A percentile compares a stretch with the other conserved stretches of the same genome.
phyloP scores from a whole-genome alignment of 2,113 vertebrate genomes.

The Eurystomus gularis region DNA sequence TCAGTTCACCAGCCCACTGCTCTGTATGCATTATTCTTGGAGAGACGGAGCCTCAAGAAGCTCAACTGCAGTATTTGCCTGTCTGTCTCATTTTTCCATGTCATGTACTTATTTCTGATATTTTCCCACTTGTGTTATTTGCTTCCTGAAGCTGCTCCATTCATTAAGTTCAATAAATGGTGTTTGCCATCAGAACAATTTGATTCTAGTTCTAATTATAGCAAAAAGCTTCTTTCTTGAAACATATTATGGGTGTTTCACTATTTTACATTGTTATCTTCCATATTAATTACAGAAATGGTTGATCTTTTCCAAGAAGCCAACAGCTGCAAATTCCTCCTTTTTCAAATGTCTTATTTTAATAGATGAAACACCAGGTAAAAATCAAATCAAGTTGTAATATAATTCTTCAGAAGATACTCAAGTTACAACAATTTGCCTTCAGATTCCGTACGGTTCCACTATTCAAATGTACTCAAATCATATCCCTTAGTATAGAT shows the following conservation, averaged over 20 bases:
- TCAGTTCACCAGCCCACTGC: not conserved
- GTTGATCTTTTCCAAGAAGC: slow-evolving; percentile 74
- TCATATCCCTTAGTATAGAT: not conserved
- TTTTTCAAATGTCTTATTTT: slow-evolving; percentile 68
- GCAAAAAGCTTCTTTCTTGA: slow-evolving; percentile 77
- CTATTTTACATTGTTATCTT: slow-evolving; percentile 79
- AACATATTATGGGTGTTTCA: slow-evolving; percentile 71
- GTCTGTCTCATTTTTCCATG: not conserved
- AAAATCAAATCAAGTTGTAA: slow-evolving; percentile 65
- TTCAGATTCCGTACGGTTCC: slow-evolving; percentile 42
- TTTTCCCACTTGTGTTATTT: slow-evolving; percentile 60
- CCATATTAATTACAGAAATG: slow-evolving; percentile 77
- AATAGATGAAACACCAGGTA: slow-evolving; percentile 77
- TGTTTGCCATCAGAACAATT: slow-evolving; percentile 79
- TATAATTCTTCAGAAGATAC: not conserved
- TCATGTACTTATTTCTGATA: not conserved
- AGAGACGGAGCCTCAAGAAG: not conserved
- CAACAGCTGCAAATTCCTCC: slow-evolving; percentile 64
- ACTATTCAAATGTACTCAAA: not conserved
- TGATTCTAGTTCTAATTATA: slow-evolving; percentile 78
- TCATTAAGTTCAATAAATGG: slow-evolving; percentile 70
- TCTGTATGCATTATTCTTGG: not conserved
- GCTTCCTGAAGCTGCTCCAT: slow-evolving; percentile 46
- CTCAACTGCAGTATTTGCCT: not conserved
- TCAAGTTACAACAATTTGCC: not conserved